Base-by-base conservation (phyloP, 92 coral and sea anemone genomes). In the Micromussa lordhowensis region DNA sequence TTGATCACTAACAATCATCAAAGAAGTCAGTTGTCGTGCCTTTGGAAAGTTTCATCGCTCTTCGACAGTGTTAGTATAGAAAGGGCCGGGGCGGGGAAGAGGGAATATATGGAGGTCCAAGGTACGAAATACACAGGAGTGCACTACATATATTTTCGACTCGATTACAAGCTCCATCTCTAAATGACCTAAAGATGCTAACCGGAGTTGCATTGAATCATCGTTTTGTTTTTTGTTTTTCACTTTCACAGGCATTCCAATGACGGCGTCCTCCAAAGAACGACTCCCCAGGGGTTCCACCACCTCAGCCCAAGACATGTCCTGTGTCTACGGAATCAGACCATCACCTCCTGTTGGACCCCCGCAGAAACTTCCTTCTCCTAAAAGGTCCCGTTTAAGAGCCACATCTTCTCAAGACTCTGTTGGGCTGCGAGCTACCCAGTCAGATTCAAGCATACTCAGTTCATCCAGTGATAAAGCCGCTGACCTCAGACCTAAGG, bases 361-460 rank as follows among this genome's bases (percentile, higher is more conserved):
- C 24, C 90, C 88, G 53, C 88, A 92, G 30, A 92, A 92, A 28
- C 82, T 87, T 31, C 83, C 96, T 9, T 88, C 98, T 18, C 93
- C 92, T 18, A 84, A 94, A 68, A 58, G 91, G 51, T 94, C 98
- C 12, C 84, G 89, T 28, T 83, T 89, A 36, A 89, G 86, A 48
- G 44, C 91, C 32, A 88, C 95, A 10, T 77, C 85, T 12, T 94
- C 98, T 49, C 92, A 84, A 29, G 95, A 92, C 64, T 79, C 87
- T 44, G 5, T 74, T 57, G 87, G 32, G 28, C 44, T 88, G 71
- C 94, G 94, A 22, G 88, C 75, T 64, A 88, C 90, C 22, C 94
- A 92, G 76, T 92, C 94, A 51, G 94, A 92, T 68, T 88, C 94
- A 77, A 92, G 92, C 32, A 75, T 92, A 35, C 80, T 74, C 76